Evolutionary conservation across 2,797 vertebrate genomes (phyloP), one percentile per base, ranked within the genome.

Genomic region (Sebastes variabilis): DNA sequence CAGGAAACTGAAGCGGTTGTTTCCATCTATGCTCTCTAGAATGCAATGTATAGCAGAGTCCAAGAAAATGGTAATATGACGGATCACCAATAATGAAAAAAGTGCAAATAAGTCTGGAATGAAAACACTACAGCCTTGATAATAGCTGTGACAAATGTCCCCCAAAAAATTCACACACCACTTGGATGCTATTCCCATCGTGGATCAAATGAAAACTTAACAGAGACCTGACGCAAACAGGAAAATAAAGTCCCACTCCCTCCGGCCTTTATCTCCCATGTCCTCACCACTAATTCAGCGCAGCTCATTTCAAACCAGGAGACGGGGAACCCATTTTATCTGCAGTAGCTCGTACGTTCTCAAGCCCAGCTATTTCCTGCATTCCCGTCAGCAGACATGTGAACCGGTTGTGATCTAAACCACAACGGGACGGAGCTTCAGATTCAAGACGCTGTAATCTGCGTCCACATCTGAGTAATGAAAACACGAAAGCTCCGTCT

Each of bases 281-380:
- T 64, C 70, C 55, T 56, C 81, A 54, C 56, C 49, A 11, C 80
- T 80, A 76, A 80, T 66, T 80, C 67, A 25, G 9, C 59, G 1
- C 64, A 36, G 77, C 67, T 56, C 1, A 2, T 61, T 65, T 80
- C 38, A 52, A 55, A 74, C 69, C 38, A 32, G 66, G 29, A 86
- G 65, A 81, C 42, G 0, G 0, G 3, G 75, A 65, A 67, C 66
- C n/a, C 25, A 30, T 87, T 89, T 83, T 65, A 84, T 84, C 80
- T 4, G 34, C 58, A 12, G 80, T 22, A 66, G 83, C 87, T 80
- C 18, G 0, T 81, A 34, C 65, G 83, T 83, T 90, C 87, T 82
- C 54, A 2, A 72, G 77, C 84, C 64, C 78, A 70, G 83, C 74
- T 83, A 88, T 89, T 92, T 93, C 90, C 91, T 87, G 84, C 70